A percentile compares a stretch with the other conserved stretches of the same genome.
phyloP scores from a whole-genome alignment of 1,140 invertebrate genomes.

The Drosophila melanogaster region Release_6_plus_ISO1_MT NT_033779.5:9051001-9051500 shows the following conservation, averaged over 20 bases:
- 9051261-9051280: constrained; percentile 26
- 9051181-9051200: too few relatives aligned
- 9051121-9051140: too few relatives aligned
- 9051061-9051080: background rate
- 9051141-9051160: too few relatives aligned
- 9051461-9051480: constrained; percentile 35
- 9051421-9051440: constrained; percentile 65
- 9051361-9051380: constrained; percentile 17
- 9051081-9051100: background rate
- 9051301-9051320: constrained; percentile 71
- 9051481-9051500: constrained; percentile 47
- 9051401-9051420: constrained; percentile 48
- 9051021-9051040: constrained; percentile 72
- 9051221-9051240: background rate
- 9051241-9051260: background rate
- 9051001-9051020: constrained; percentile 45
- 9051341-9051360: constrained; percentile 32
- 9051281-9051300: constrained; percentile 29
- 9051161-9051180: too few relatives aligned
- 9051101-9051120: background rate
- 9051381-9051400: constrained; percentile 18
- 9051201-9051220: too few relatives aligned
- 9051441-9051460: constrained; percentile 33
- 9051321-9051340: constrained; percentile 70
- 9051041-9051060: constrained; percentile 46